These are phyloP conservation scores for Cygnus atratus DNA, from an alignment of 2,113 vertebrate species.

Conservation along the genomic window DNA sequence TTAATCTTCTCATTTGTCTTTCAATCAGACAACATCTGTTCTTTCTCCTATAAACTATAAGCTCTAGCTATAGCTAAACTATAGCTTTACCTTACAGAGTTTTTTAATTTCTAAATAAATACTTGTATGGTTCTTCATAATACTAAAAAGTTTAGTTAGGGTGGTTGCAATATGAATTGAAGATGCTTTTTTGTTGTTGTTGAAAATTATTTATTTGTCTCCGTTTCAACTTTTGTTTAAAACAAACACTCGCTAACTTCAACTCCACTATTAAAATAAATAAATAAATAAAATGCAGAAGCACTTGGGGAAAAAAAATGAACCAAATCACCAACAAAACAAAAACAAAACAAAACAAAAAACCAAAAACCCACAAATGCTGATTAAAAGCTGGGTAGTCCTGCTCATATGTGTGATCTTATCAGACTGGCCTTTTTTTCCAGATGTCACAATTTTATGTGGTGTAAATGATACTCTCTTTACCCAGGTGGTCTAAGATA, in stretches of 20 bases:
- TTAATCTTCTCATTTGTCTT: background rate
- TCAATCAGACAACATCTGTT: background rate
- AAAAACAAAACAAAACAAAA: background rate
- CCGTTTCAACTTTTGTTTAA: background rate
- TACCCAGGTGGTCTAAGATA: conserved; percentile 60
- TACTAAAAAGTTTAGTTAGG: background rate
- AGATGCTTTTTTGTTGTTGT: background rate
- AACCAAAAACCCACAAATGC: background rate
- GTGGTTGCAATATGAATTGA: background rate
- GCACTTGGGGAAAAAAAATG: background rate
- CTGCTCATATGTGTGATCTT: conserved; percentile 39
- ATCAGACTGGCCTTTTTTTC: conserved; percentile 59
- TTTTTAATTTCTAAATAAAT: background rate
- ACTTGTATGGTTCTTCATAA: background rate
- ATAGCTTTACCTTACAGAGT: background rate
- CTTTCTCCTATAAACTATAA: background rate
- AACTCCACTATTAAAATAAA: background rate
- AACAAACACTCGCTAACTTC: background rate
- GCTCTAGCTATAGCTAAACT: background rate
- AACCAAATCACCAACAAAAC: background rate
- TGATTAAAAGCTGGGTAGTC: conserved; percentile 17
- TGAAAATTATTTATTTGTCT: background rate
- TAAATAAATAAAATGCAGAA: background rate
- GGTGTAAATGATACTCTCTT: conserved; percentile 60
- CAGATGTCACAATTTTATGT: conserved; percentile 67